Evolutionary conservation across 2,113 vertebrate genomes (phyloP).

Genomic region (Rhea americana): DNA sequence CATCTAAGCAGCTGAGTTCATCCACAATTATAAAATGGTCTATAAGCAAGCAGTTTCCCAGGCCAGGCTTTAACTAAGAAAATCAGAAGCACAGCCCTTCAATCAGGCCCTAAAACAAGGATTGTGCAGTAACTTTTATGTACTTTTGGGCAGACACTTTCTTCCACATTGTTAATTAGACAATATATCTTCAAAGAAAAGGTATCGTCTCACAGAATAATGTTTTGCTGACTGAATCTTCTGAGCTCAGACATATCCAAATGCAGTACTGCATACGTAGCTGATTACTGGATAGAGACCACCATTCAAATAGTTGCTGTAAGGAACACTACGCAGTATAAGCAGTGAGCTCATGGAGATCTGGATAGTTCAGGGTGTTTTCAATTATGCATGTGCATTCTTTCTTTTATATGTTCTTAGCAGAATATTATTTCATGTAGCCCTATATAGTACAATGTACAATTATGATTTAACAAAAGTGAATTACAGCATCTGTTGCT

Average conservation of each 20-base stretch:
- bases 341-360: neutral
- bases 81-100: neutral
- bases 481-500: constrained; percentile 16
- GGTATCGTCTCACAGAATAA: neutral
- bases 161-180: neutral
- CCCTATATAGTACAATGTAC: neutral
- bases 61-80: neutral
- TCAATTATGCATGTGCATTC: neutral
- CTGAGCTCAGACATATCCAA: neutral
- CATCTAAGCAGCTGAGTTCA: neutral
- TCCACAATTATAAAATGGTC: rapidly evolving
- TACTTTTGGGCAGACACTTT: neutral
- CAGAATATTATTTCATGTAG: constrained; percentile 11
- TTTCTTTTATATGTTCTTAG: constrained; percentile 21
- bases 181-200: constrained; percentile 30
- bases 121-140: neutral
- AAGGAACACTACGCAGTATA: neutral
- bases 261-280: neutral
- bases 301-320: constrained; percentile 10
- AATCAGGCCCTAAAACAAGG: neutral
- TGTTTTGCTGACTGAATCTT: constrained; percentile 32
- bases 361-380: constrained; percentile 7
- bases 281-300: constrained; percentile 20
- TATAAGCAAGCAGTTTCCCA: neutral
- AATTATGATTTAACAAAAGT: neutral